Evolutionary conservation across 2,113 vertebrate genomes (phyloP).

Genomic region (Caloenas nicobarica): DNA sequence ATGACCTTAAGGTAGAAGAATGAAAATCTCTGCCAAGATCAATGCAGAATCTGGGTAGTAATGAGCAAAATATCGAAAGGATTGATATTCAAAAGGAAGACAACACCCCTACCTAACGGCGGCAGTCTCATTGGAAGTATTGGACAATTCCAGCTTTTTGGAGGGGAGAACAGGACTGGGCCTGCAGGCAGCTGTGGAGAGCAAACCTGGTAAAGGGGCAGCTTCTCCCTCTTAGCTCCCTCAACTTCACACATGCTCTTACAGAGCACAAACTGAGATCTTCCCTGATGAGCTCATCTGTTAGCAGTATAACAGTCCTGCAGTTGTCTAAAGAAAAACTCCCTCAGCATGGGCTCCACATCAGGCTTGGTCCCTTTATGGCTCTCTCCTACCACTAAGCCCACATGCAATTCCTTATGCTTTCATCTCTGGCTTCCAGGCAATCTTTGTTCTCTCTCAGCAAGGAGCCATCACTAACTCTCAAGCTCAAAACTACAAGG

Average conservation of each 20-base stretch:
- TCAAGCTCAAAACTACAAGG: neutral
- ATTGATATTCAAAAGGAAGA: constrained; percentile 3
- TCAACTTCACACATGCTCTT: neutral
- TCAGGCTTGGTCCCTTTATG: constrained; percentile 1
- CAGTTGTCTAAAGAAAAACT: constrained; percentile 17
- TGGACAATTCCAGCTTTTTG: neutral
- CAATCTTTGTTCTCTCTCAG: constrained; percentile 35
- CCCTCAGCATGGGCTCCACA: neutral
- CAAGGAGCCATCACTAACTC: constrained; percentile 6
- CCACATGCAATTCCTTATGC: neutral
- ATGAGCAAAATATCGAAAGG: constrained; percentile 1
- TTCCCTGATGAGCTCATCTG: neutral
- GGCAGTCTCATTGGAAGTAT: neutral
- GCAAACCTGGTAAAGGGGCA: neutral
- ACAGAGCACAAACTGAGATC: neutral
- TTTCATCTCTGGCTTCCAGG: constrained; percentile 40
- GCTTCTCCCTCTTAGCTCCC: neutral
- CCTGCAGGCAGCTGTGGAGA: neutral
- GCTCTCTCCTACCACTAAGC: neutral
- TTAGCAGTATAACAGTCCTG: neutral
- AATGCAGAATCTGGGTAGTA: neutral
- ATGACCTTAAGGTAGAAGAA: neutral
- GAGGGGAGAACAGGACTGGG: neutral
- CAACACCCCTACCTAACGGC: neutral
- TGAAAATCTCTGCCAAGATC: neutral